Evolutionary conservation across 1,140 invertebrate species (phyloP), one percentile per base, ranked within the genome.

Genomic region (Meteorus sp.): DNA sequence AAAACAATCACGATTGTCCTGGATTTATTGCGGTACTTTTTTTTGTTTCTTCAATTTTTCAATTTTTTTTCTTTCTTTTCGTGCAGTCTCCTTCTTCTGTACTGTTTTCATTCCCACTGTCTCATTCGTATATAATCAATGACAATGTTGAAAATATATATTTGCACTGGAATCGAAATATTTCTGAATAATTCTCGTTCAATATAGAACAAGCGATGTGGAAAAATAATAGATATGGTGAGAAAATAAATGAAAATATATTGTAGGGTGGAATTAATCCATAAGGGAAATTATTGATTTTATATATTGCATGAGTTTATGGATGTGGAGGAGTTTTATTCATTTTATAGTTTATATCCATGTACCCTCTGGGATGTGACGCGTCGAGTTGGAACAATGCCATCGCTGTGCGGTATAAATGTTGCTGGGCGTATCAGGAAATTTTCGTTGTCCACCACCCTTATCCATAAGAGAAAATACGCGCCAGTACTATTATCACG

Each of bases 311-410:
- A 39, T 39, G n/a, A 5, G 17, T 15, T 15, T 22, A 48, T 48
- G n/a, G 45, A 25, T 48, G 8, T 13, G 15, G 11, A 7, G 11
- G 27, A 27, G 27, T 48, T 48, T 48, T 48, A 48, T 48, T 48
- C 45, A 48, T 48, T 48, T 48, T 48, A 27, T 15, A 9, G n/a
- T 22, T 29, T 48, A n/a, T n/a, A n/a, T n/a, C n/a, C n/a, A n/a
- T n/a, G n/a, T n/a, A n/a, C n/a, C n/a, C n/a, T n/a, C n/a, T n/a
- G n/a, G n/a, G n/a, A n/a, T 13, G 9, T 4, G 9, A 27, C 23
- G 11, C 45, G 11, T 48, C 27, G 45, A 13, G 22, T 48, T 48
- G 45, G 45, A 48, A 25, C 22, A 25, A 25, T 48, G 45, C 45
- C 45, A 48, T 27, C 11, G 8, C 23, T 11, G 45, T 45, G 17